Percentiles rank a stretch among this genome's conserved stretches.
phyloP scores from a whole-genome alignment of 2,797 vertebrate species.

The Sternotherus odoratus region DNA sequence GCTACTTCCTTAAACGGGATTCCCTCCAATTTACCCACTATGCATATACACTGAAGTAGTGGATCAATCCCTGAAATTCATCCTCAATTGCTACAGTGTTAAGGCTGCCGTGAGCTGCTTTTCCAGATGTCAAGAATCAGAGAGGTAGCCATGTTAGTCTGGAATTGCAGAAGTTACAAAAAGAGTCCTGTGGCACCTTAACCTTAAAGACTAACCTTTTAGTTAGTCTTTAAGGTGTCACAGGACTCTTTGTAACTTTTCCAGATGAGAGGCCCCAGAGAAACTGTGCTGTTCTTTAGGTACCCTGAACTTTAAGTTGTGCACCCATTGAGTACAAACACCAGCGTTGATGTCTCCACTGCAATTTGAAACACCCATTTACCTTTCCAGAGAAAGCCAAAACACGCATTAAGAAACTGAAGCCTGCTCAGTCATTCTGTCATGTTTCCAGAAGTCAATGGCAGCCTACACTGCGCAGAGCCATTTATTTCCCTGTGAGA shows the following conservation, averaged over 20 bases:
- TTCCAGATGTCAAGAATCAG: slow-evolving; percentile 19
- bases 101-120: not conserved
- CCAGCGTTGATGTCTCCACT: not conserved
- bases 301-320: not conserved
- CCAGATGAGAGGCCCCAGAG: not conserved
- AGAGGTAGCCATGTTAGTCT: too few relatives aligned
- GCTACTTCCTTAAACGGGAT: slow-evolving; percentile 26
- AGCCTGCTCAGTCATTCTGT: not conserved
- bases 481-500: not conserved
- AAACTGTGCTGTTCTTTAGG: not conserved
- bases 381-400: not conserved
- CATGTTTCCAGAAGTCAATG: not conserved
- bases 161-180: too few relatives aligned
- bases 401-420: accelerated
- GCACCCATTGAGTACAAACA: accelerated
- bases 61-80: slow-evolving; percentile 10
- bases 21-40: slow-evolving; percentile 13
- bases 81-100: not conserved
- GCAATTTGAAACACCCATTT: not conserved
- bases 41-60: not conserved
- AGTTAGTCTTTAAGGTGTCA: too few relatives aligned
- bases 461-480: not conserved
- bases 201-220: too few relatives aligned
- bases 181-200: too few relatives aligned
- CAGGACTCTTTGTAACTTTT: too few relatives aligned